Evolutionary conservation across 2,888 invertebrate species (phyloP), one percentile per base, ranked within the genome.

Genomic region (Drosophila buzzatii): DNA sequence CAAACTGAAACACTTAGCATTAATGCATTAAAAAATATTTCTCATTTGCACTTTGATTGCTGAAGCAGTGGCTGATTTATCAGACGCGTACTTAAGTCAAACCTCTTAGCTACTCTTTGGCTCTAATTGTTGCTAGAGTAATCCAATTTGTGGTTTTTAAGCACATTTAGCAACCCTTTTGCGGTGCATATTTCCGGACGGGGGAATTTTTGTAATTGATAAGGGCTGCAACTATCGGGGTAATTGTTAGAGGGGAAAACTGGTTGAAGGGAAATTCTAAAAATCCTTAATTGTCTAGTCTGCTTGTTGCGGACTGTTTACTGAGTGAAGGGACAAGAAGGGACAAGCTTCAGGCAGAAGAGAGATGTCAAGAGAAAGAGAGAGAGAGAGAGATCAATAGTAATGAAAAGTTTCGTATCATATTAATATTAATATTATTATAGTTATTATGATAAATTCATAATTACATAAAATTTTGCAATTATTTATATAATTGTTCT

Each of bases 1-100:
- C 83, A 68, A 86, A 76, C 70, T 59, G 71, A 81, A 81, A 63
- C 81, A 83, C 69, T 84, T 89, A 31, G 64, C 35, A 63, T 33
- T 73, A 74, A 62, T 49, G 59, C 42, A 62, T 23, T 55, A 37
- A 23, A 53, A 35, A 61, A 53, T 58, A 16, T 41, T 51, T 20
- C 53, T 39, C 39, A 55, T 67, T 51, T 45, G 42, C 27, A 27
- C 70, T 76, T 78, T 76, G 79, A 79, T 76, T 77, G 62, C 23
- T 70, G 37, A 57, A 57, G 70, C 76, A 66, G 65, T 9, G 65
- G 33, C 59, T 41, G 58, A 53, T 55, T 56, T 71, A 52, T 59
- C 45, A 62, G 39, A 35, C 27, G 37, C 47, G 12, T 31, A 49
- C 35, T 47, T 41, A 20, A 51, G 27, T 69, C 49, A 31, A 33